Conservation (phyloP, 2,113 vertebrate genomes). For the Petroica traversi region DNA sequence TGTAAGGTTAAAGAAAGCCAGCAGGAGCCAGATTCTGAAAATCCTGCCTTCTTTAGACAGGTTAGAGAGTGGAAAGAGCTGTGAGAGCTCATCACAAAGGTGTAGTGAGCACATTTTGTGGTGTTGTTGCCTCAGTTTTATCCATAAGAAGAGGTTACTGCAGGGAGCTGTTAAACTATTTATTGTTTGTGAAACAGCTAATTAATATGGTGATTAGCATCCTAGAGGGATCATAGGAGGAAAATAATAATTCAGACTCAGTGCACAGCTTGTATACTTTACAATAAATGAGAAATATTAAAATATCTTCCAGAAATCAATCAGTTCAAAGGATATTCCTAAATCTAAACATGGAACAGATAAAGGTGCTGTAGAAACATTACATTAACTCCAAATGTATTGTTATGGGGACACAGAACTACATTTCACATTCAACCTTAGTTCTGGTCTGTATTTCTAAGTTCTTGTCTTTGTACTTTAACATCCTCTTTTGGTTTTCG, state of each 20-base stretch:
- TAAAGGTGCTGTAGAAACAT: background rate
- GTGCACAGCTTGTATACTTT: background rate
- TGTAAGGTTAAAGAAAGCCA: background rate
- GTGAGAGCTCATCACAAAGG: background rate
- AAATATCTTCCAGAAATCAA: background rate
- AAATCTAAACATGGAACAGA: background rate
- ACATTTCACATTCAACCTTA: background rate
- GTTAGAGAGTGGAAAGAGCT: background rate
- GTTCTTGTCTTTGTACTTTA: background rate
- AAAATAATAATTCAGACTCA: constrained; percentile 14
- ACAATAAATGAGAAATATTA: background rate
- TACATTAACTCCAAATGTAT: background rate
- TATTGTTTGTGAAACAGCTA: constrained; percentile 32
- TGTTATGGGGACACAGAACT: background rate
- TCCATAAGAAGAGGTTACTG: background rate
- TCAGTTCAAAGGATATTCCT: background rate
- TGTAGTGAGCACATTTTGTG: background rate
- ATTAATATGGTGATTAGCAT: constrained; percentile 30
- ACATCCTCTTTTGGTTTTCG: background rate
- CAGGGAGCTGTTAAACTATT: background rate
- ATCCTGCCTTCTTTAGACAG: background rate
- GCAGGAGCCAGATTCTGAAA: background rate
- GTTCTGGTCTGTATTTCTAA: background rate
- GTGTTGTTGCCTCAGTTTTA: background rate
- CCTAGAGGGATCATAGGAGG: background rate